Percentiles rank a stretch among this genome's conserved stretches.
These are phyloP conservation scores for Drosophila littoralis DNA, from an alignment of 1,140 invertebrate species.

Conservation along the genomic window DNA sequence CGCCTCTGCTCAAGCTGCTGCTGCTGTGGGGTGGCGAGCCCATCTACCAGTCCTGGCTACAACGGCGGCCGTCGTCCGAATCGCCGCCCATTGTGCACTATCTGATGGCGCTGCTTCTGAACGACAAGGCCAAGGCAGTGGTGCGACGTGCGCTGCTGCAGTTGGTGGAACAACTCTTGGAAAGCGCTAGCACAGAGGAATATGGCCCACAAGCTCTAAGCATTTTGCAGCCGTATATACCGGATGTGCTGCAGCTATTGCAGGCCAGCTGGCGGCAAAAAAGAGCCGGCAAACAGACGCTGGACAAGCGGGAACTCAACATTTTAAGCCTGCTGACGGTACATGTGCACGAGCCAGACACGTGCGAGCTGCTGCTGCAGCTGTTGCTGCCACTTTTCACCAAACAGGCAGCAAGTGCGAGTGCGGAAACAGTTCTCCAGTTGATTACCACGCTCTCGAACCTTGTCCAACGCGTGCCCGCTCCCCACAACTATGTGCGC, in stretches of 20 bases:
- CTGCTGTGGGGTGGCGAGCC: conserved; percentile 87
- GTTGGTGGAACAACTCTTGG: conserved; percentile 92
- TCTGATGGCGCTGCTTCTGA: conserved; percentile 89
- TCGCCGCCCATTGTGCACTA: conserved; percentile 57
- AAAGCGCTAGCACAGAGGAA: conserved; percentile 83
- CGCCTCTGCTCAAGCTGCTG: conserved; percentile 92
- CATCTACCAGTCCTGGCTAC: conserved; percentile 55
- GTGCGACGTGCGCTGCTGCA: conserved; percentile 91
- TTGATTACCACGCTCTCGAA: conserved; percentile 90
- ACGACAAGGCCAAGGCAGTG: conserved; percentile 87
- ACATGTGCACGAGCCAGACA: conserved; percentile 88
- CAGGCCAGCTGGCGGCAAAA: conserved; percentile 86
- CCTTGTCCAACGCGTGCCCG: conserved; percentile 88
- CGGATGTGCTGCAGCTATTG: conserved; percentile 89
- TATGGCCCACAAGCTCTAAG: conserved; percentile 42
- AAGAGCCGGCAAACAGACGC: conserved; percentile 54
- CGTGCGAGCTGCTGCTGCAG: conserved; percentile 88
- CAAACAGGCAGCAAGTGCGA: conserved; percentile 85
- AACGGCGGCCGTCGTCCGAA: conserved; percentile 60
- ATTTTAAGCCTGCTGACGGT: conserved; percentile 92
- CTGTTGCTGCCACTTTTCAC: conserved; percentile 91
- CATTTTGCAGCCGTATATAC: conserved; percentile 88
- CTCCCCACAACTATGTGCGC: conserved; percentile 88
- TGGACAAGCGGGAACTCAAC: conserved; percentile 89
- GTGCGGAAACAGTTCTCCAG: conserved; percentile 87